Evolutionary conservation across 2,797 vertebrate genomes (phyloP).

Genomic region (Okamejei kenojei): DNA sequence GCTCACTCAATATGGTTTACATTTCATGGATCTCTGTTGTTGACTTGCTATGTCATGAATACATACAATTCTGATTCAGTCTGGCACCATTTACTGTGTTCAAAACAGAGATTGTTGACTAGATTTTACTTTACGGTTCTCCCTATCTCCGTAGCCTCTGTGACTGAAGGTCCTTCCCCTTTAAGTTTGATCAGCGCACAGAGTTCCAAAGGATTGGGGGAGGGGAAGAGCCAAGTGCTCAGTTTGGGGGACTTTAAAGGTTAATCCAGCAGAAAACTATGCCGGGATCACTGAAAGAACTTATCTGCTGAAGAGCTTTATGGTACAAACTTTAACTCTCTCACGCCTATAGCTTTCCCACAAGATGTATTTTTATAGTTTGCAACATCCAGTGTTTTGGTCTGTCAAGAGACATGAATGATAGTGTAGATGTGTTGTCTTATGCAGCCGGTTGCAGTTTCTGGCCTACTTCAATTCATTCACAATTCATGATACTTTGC

Average conservation of each 20-base stretch:
- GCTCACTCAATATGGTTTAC: neutral
- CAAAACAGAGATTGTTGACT: neutral
- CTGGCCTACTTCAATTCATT: conserved; percentile 24
- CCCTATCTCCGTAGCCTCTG: neutral
- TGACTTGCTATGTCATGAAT: neutral
- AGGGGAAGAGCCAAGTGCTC: neutral
- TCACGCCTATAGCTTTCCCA: neutral
- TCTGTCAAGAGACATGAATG: neutral
- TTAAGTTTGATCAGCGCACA: neutral
- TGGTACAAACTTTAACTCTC: conserved; percentile 7
- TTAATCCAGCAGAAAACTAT: conserved; percentile 30
- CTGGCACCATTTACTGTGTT: neutral
- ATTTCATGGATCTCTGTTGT: neutral
- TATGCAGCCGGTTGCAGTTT: neutral
- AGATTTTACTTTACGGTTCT: conserved; percentile 3
- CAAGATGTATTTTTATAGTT: conserved; percentile 22
- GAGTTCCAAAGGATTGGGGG: neutral
- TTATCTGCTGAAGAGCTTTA: neutral
- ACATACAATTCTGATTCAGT: neutral
- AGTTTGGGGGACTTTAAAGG: conserved; percentile 24
- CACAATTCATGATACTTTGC: conserved; percentile 26
- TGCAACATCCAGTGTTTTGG: conserved; percentile 5
- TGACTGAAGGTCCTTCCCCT: neutral
- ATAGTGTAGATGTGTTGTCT: neutral
- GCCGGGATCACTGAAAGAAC: conserved; percentile 16